These are phyloP conservation scores for Macropis europaea DNA, from an alignment of 2,888 invertebrate species.

Conservation along the genomic window DNA sequence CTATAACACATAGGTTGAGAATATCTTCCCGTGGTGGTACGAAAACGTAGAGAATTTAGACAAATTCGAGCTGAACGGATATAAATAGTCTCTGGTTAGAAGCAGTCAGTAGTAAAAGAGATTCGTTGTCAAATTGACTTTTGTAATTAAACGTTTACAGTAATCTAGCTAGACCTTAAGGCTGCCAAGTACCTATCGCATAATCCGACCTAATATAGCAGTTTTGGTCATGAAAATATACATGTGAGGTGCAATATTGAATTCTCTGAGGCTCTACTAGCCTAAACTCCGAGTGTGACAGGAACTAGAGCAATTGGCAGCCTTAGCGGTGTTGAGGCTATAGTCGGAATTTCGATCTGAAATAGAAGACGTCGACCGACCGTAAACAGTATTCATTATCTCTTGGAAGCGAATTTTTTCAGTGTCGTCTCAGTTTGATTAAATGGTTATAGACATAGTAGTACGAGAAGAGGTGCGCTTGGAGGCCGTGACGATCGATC, in stretches of 20 bases:
- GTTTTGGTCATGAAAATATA: too few species aligned
- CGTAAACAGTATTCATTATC: slow-evolving; percentile 54
- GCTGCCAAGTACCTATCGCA: slow-evolving; percentile 31
- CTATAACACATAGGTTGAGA: too few species aligned
- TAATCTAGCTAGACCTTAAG: slow-evolving; percentile 54
- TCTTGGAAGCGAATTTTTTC: slow-evolving; percentile 45
- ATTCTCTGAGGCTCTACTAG: background rate
- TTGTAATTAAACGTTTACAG: slow-evolving; percentile 70
- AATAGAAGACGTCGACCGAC: slow-evolving; percentile 58
- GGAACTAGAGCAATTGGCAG: slow-evolving; percentile 36
- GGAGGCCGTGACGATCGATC: slow-evolving; percentile 51
- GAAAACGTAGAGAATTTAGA: slow-evolving; percentile 74
- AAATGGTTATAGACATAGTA: slow-evolving; percentile 68
- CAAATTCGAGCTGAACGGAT: slow-evolving; percentile 70
- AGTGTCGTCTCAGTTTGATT: slow-evolving; percentile 61
- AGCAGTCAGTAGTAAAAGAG: slow-evolving; percentile 67
- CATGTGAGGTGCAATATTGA: too few species aligned
- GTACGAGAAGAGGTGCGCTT: slow-evolving; percentile 56
- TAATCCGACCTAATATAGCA: too few species aligned
- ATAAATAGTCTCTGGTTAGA: slow-evolving; percentile 71
- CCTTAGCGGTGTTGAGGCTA: slow-evolving; percentile 53
- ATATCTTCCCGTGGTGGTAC: slow-evolving; percentile 71
- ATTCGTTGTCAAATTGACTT: slow-evolving; percentile 70
- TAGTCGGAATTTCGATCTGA: slow-evolving; percentile 46
- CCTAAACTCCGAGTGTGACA: background rate